These are phyloP conservation scores for Paramisgurnus dabryanus DNA, from an alignment of 2,113 vertebrate genomes.

Conservation along the genomic window DNA sequence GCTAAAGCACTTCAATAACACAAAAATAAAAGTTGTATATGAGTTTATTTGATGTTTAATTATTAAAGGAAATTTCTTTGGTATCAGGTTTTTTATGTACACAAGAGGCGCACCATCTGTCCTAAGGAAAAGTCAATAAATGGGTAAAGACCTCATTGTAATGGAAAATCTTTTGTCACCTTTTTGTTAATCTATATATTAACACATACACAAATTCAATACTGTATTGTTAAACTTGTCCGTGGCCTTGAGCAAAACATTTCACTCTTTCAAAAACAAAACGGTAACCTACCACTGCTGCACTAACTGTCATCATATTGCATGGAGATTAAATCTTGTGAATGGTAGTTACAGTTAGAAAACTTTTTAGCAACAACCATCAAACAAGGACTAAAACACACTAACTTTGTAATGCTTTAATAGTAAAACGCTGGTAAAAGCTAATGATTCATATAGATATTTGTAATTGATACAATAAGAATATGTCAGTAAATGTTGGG, in stretches of 20 bases:
- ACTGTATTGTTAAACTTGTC: not conserved
- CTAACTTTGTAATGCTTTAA: too few species aligned
- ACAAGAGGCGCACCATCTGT: slow-evolving; percentile 26
- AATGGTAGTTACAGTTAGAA: not conserved
- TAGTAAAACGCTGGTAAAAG: too few species aligned
- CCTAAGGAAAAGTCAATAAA: slow-evolving; percentile 29
- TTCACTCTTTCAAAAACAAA: not conserved
- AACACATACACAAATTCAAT: not conserved
- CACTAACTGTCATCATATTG: too few species aligned
- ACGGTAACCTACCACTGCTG: too few species aligned
- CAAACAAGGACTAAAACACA: too few species aligned
- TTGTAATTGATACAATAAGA: too few species aligned
- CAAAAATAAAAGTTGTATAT: not conserved
- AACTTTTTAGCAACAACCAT: too few species aligned
- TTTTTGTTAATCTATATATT: not conserved
- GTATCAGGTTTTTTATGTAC: slow-evolving; percentile 10
- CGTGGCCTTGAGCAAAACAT: not conserved
- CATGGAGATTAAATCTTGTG: not conserved
- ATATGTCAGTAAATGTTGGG: too few species aligned
- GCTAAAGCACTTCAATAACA: slow-evolving; percentile 1
- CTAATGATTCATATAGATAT: too few species aligned
- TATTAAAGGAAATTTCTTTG: not conserved
- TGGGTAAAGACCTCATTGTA: not conserved
- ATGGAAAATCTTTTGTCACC: slow-evolving; percentile 11
- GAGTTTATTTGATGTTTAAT: not conserved